Base-by-base conservation (phyloP, 1,140 invertebrate species). In the Brachionus koreanus region DNA sequence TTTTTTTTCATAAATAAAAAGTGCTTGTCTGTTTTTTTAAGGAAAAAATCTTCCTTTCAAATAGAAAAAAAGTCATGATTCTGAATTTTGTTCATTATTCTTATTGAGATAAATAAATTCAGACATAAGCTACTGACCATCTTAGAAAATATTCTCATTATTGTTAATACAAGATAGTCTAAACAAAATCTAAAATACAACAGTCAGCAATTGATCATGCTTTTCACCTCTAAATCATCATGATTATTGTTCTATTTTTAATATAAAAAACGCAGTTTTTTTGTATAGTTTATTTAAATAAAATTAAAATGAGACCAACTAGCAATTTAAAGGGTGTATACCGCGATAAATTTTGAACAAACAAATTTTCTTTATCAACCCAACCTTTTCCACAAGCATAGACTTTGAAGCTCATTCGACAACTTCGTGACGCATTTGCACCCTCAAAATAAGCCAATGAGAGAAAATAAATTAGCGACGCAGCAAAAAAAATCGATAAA, bases 161-260 rank as follows among this genome's bases (percentile, higher is more conserved):
- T 29, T 29, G 1, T 29, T 29, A 29, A 52, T 52, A 52, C 49
- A 52, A 52, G 16, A 57, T 57, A 42, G 39, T 10, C 39, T 29
- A 42, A 42, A 57, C 25, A 65, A 35, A 69, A 16, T 19, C 65
- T 39, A 65, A 37, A 4, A 2, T 7, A 69, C 19, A 16, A 19
- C 16, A 69, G 37, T 69, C 65, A 69, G 65, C 65, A 16, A 39
- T 69, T 69, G 35, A 69, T 69, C 65, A 69, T 42, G 65, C 65
- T 69, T 69, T 69, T 69, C 65, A 69, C 65, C 35, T 69, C 65
- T 16, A 19, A 19, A 5, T 37, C 13, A 13, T 69, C 35, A 39
- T 69, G 65, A 37, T 39, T 69, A 37, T 16, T 65, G 10, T 65
- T 65, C 63, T 65, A 65, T 65, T 33, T 65, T 65, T 65, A 65